phyloP scores from a whole-genome alignment of 2,888 invertebrate genomes.

The Elmis aenea region DNA sequence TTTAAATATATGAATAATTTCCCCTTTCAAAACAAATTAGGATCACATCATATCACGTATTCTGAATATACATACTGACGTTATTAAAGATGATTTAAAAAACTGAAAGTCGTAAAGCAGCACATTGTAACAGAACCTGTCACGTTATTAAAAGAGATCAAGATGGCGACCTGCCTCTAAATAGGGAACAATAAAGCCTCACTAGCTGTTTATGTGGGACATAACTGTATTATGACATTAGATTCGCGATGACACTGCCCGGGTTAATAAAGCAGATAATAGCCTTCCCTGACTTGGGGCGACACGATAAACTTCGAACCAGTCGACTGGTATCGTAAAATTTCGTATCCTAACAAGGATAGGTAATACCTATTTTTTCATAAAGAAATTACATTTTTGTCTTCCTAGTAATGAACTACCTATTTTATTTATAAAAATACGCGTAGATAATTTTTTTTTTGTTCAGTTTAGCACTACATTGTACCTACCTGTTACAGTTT shows the following conservation, averaged over 20 bases:
- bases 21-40: slow-evolving; percentile 18
- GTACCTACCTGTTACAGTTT: too few relatives aligned
- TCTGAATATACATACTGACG: slow-evolving; percentile 13
- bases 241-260: slow-evolving; percentile 34
- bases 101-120: slow-evolving; percentile 16
- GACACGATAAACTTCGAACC: too few relatives aligned
- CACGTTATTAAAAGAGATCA: slow-evolving; percentile 23
- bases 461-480: too few relatives aligned
- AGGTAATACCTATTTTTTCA: too few relatives aligned
- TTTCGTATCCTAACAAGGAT: too few relatives aligned
- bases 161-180: slow-evolving; percentile 25
- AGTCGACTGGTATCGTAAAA: too few relatives aligned
- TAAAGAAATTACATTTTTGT: too few relatives aligned
- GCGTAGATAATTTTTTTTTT: too few relatives aligned
- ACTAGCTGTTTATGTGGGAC: slow-evolving; percentile 31
- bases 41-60: slow-evolving; percentile 16
- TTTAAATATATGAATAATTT: slow-evolving; percentile 17
- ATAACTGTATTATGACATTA: slow-evolving; percentile 39
- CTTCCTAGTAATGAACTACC: too few relatives aligned
- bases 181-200: slow-evolving; percentile 27
- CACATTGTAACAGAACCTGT: slow-evolving; percentile 19
- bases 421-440: too few relatives aligned
- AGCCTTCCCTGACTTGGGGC: slow-evolving; percentile 27
- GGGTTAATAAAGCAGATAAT: slow-evolving; percentile 39
- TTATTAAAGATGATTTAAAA: slow-evolving; percentile 18